A percentile compares a stretch with the other conserved stretches of the same genome.
These are phyloP conservation scores for Lycaon pictus DNA, from an alignment of 2,113 vertebrate genomes.

Conservation along the genomic window DNA sequence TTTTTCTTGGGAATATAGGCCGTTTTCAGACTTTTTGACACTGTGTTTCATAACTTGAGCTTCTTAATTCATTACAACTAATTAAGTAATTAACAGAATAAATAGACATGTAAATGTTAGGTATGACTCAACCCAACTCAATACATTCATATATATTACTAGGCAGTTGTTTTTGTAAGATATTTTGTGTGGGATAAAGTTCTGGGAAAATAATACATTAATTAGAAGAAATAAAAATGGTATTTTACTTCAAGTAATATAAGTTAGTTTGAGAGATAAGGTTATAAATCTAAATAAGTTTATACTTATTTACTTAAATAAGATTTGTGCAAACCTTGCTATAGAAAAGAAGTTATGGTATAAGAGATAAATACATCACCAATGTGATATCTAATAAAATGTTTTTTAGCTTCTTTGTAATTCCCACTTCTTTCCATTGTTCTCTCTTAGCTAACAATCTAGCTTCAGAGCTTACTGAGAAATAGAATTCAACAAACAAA, in stretches of 20 bases:
- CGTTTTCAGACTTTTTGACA: neutral
- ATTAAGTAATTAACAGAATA: neutral
- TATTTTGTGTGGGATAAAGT: neutral
- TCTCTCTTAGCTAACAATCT: neutral
- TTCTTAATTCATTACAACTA: neutral
- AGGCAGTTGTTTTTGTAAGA: neutral
- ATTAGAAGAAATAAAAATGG: neutral
- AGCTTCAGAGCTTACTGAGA: neutral
- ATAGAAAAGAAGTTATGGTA: neutral
- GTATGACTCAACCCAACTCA: neutral
- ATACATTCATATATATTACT: neutral
- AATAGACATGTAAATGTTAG: neutral
- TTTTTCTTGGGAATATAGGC: neutral
- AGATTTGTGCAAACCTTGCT: neutral
- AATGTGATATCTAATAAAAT: neutral
- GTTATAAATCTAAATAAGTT: neutral
- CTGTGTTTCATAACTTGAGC: neutral
- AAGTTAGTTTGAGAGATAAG: neutral
- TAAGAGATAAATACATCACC: neutral
- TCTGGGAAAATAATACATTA: neutral
- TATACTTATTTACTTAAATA: neutral
- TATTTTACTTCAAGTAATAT: neutral
- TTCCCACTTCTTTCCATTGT: neutral
- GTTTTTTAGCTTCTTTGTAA: neutral
- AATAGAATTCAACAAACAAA: neutral